Conservation (phyloP, 1,140 invertebrate species). For the Anastatus disparis region DNA sequence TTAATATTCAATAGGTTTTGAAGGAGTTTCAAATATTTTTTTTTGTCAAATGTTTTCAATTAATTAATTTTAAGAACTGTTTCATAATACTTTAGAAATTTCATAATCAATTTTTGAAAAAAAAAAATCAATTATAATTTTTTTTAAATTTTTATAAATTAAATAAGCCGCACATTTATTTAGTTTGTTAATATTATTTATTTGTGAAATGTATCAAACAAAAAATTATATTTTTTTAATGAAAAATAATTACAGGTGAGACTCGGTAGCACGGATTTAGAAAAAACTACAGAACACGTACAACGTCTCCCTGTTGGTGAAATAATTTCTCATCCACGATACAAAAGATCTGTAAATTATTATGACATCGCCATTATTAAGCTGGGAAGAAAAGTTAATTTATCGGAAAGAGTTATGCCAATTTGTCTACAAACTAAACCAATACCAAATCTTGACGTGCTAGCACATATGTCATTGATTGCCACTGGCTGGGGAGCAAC, state of each 20-base stretch:
- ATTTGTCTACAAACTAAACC: conserved; percentile 62
- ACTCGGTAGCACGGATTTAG: conserved; percentile 57
- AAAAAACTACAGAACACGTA: conserved; percentile 30
- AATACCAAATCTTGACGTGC: conserved; percentile 45
- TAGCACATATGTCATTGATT: conserved; percentile 46
- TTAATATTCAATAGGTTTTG: no score
- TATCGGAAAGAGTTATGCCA: conserved; percentile 56
- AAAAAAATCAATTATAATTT: no score
- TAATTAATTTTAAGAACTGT: no score
- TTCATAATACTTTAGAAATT: no score
- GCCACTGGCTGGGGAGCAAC: conserved; percentile 60
- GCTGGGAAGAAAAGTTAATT: conserved; percentile 52
- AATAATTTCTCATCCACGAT: conserved; percentile 60
- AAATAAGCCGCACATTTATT: background rate
- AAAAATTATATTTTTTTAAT: background rate
- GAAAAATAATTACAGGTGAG: conserved; percentile 48
- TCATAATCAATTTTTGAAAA: no score
- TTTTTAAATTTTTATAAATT: background rate
- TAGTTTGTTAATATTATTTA: background rate
- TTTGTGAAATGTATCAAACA: background rate
- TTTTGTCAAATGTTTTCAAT: no score
- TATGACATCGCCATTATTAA: conserved; percentile 68
- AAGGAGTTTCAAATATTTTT: no score
- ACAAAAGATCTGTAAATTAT: conserved; percentile 59
- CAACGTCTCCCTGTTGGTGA: conserved; percentile 53